Evolutionary conservation across 1,140 invertebrate species (phyloP).

Genomic region (Harlomillsia oculata): DNA sequence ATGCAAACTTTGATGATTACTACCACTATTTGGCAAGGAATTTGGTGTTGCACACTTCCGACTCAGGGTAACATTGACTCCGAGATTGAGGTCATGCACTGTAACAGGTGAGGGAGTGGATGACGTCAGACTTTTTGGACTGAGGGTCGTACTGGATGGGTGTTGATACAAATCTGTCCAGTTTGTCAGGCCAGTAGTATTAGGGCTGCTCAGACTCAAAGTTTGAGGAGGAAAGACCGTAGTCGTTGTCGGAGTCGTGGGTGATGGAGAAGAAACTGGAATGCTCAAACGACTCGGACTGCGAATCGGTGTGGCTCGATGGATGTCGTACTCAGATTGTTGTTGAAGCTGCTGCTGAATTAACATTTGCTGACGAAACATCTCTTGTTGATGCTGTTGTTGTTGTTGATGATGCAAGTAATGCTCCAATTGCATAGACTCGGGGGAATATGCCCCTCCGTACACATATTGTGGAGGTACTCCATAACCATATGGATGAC

Average conservation of each 20-base stretch:
- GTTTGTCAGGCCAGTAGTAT: slow-evolving; percentile 5
- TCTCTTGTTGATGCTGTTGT: slow-evolving; percentile 1
- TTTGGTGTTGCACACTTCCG: slow-evolving; percentile 26
- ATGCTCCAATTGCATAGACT: slow-evolving; percentile 25
- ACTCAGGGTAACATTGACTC: slow-evolving; percentile 1
- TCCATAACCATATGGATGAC: slow-evolving; percentile 4
- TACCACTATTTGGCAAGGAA: slow-evolving; percentile 1
- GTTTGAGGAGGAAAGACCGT: neutral
- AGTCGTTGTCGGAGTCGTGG: neutral
- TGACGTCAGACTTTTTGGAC: slow-evolving; percentile 29
- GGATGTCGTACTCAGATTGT: slow-evolving; percentile 14
- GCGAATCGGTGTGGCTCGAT: slow-evolving; percentile 17
- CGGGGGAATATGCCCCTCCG: slow-evolving; percentile 14
- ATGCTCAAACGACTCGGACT: slow-evolving; percentile 21
- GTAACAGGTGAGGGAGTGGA: slow-evolving; percentile 35
- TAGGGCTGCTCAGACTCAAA: slow-evolving; percentile 6
- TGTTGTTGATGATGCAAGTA: slow-evolving; percentile 26
- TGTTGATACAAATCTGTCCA: slow-evolving; percentile 28
- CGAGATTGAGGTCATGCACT: slow-evolving; percentile 22
- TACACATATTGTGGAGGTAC: slow-evolving; percentile 18
- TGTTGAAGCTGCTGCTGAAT: slow-evolving; percentile 15
- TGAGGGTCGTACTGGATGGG: slow-evolving; percentile 19
- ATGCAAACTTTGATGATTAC: too few species aligned
- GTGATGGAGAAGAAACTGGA: slow-evolving; percentile 24
- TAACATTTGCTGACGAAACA: too few species aligned